Conservation (phyloP, 2,888 invertebrate genomes). For the Augiades crinisus region DNA sequence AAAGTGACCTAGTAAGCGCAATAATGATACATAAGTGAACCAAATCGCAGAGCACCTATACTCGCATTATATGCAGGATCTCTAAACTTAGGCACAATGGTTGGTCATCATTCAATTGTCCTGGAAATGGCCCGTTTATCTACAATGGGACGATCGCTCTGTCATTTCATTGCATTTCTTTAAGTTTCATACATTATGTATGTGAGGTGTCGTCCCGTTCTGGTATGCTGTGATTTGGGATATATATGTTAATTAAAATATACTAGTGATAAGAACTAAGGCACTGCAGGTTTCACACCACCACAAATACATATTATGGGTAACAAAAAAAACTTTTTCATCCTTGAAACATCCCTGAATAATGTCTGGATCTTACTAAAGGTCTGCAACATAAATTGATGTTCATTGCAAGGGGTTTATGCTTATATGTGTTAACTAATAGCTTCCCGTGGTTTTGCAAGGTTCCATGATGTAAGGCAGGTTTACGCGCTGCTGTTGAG, state of each 20-base stretch:
- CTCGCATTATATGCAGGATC: conserved; percentile 72
- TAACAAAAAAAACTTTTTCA: too few species aligned
- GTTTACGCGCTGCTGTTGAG: too few species aligned
- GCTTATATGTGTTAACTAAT: too few species aligned
- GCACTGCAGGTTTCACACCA: too few species aligned
- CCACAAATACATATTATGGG: too few species aligned
- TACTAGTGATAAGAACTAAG: too few species aligned
- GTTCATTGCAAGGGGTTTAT: too few species aligned
- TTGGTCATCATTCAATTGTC: conserved; percentile 77
- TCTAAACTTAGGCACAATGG: conserved; percentile 80
- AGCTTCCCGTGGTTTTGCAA: too few species aligned
- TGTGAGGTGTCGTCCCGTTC: conserved; percentile 36
- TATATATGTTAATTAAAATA: not conserved
- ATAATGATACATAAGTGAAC: conserved; percentile 67
- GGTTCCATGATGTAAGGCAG: too few species aligned
- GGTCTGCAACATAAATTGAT: too few species aligned
- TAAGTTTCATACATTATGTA: conserved; percentile 73
- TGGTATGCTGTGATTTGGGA: not conserved
- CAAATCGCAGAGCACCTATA: conserved; percentile 64
- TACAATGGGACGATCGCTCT: conserved; percentile 57
- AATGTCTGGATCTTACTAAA: too few species aligned
- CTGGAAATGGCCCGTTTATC: conserved; percentile 72
- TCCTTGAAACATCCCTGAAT: too few species aligned
- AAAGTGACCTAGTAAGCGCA: conserved; percentile 64
- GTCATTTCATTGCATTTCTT: conserved; percentile 73